These are phyloP conservation scores for Chydorus sphaericus DNA, from an alignment of 2,888 invertebrate genomes.

Conservation along the genomic window DNA sequence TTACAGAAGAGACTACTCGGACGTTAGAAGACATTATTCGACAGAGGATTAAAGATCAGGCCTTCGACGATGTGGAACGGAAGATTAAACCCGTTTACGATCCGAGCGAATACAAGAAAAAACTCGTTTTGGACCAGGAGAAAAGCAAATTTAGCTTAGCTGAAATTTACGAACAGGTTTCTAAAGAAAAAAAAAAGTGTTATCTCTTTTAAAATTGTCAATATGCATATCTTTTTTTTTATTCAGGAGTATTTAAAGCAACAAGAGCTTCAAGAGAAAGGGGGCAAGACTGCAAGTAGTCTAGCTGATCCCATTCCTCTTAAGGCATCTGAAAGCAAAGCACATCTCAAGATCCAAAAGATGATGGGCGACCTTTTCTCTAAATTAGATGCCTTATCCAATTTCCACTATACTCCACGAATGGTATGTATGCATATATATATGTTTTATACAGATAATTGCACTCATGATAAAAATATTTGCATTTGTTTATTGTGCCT, in stretches of 20 bases:
- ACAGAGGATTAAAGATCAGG: constrained; percentile 79
- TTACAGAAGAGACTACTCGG: constrained; percentile 77
- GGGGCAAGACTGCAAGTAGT: constrained; percentile 34
- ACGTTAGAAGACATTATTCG: constrained; percentile 80
- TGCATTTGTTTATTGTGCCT: not conserved
- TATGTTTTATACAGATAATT: not conserved
- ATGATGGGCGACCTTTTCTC: constrained; percentile 60
- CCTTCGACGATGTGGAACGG: constrained; percentile 83
- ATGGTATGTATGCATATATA: constrained; percentile 31
- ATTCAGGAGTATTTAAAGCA: constrained; percentile 54
- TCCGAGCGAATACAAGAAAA: constrained; percentile 70
- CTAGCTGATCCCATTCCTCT: constrained; percentile 23
- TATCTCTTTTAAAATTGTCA: not conserved
- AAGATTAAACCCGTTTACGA: constrained; percentile 73
- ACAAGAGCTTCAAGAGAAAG: constrained; percentile 39
- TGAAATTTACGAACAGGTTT: constrained; percentile 72
- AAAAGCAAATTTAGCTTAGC: constrained; percentile 87
- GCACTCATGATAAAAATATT: not conserved
- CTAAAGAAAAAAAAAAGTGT: not conserved
- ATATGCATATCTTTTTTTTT: constrained; percentile 5
- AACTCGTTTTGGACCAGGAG: constrained; percentile 74
- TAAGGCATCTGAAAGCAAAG: constrained; percentile 45
- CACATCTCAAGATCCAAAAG: constrained; percentile 59
- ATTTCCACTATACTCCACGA: constrained; percentile 88
- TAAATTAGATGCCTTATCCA: constrained; percentile 80